phyloP scores from a whole-genome alignment of 2,888 invertebrate species.

The Phyto melanocephala region DNA sequence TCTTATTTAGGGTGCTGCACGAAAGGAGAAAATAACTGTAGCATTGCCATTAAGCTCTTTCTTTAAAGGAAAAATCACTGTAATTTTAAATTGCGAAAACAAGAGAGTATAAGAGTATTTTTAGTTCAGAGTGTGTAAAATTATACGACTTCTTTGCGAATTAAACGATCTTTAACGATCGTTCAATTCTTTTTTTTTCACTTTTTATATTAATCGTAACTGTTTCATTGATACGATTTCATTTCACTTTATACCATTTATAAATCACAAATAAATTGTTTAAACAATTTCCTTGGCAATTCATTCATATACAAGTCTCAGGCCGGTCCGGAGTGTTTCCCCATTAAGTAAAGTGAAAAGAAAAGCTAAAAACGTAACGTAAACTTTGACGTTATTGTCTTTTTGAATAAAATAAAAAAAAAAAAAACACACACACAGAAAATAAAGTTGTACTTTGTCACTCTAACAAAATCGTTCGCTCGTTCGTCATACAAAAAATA shows the following conservation, averaged over 20 bases:
- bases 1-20: neutral
- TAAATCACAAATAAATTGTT: constrained; percentile 60
- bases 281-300: constrained; percentile 46
- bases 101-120: neutral
- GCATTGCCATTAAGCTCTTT: neutral
- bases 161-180: constrained; percentile 2
- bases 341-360: neutral
- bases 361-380: neutral
- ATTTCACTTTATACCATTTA: constrained; percentile 13
- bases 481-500: neutral
- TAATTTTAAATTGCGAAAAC: neutral
- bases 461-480: neutral
- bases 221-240: constrained; percentile 20
- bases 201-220: constrained; percentile 24
- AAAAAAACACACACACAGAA: neutral
- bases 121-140: neutral
- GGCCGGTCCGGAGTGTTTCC: constrained; percentile 46
- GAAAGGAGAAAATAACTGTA: neutral
- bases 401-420: neutral
- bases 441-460: constrained; percentile 42
- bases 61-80: neutral
- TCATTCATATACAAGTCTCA: constrained; percentile 56
- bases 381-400: constrained; percentile 15
- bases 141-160: neutral
- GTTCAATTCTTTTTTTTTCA: neutral